These are phyloP conservation scores for Camponotus vicinus DNA, from an alignment of 1,140 invertebrate genomes.

Conservation along the genomic window DNA sequence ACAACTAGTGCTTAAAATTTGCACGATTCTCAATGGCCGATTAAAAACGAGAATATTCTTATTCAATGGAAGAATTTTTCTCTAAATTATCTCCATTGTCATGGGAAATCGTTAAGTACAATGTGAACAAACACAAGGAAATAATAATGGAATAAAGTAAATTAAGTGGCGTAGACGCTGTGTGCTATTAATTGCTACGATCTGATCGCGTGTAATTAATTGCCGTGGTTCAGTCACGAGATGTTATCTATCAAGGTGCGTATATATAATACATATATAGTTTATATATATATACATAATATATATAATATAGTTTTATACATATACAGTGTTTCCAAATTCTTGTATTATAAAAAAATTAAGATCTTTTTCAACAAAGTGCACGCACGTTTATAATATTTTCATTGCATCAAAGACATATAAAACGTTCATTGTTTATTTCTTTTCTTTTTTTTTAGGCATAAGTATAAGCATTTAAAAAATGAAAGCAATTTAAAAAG, in stretches of 20 bases:
- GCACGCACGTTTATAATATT: not conserved
- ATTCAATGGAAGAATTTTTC: not conserved
- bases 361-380: conserved; percentile 24
- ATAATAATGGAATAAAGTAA: conserved; percentile 65
- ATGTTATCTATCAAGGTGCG: conserved; percentile 34
- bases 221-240: conserved; percentile 23
- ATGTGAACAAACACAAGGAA: conserved; percentile 29
- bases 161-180: conserved; percentile 59
- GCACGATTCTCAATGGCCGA: not conserved
- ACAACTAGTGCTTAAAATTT: not conserved
- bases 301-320: not conserved
- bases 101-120: not conserved
- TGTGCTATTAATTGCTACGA: conserved; percentile 61
- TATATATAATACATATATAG: not conserved
- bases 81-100: not conserved
- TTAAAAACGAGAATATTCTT: not conserved
- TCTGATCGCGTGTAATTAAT: conserved; percentile 70
- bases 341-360: not conserved
- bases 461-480: not conserved
- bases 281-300: no score
- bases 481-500: not conserved
- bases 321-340: not conserved
- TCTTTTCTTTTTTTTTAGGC: not conserved
- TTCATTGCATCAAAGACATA: not conserved
- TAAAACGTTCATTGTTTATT: not conserved